Evolutionary conservation across 2,888 invertebrate species (phyloP).

Genomic region (Drosophila anomalata): DNA sequence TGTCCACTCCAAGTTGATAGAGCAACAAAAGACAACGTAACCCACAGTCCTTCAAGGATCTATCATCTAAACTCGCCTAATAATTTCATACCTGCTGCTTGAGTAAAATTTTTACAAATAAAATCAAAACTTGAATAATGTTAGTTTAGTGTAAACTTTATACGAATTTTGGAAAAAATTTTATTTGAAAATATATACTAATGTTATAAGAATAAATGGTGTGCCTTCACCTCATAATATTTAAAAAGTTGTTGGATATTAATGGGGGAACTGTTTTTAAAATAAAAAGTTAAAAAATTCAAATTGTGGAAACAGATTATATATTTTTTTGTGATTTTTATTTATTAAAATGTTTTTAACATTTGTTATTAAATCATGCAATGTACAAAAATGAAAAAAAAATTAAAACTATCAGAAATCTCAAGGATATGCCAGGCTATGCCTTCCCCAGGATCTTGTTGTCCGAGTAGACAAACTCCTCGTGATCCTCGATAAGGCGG

Average conservation of each 20-base stretch:
- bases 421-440: slow-evolving; percentile 20
- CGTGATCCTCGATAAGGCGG: slow-evolving; percentile 60
- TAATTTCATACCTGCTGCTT: not conserved
- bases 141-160: not conserved
- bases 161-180: slow-evolving; percentile 1
- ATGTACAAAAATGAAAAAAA: not conserved
- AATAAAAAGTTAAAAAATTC: not conserved
- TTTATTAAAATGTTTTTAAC: not conserved
- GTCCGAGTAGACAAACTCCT: slow-evolving; percentile 51
- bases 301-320: not conserved
- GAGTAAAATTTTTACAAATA: slow-evolving; percentile 11
- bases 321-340: not conserved
- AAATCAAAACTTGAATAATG: slow-evolving; percentile 1
- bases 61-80: not conserved
- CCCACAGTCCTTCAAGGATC: not conserved
- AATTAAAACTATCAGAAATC: not conserved
- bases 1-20: slow-evolving; percentile 93
- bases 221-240: slow-evolving; percentile 1
- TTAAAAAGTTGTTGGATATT: not conserved
- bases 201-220: not conserved
- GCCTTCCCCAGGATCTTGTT: slow-evolving; percentile 25
- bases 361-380: slow-evolving; percentile 2
- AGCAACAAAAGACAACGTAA: slow-evolving; percentile 69
- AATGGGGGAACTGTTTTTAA: not conserved
- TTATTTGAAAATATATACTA: not conserved